Evolutionary conservation across 2,113 vertebrate species (phyloP).

Genomic region (Phyllostomus hastatus): DNA sequence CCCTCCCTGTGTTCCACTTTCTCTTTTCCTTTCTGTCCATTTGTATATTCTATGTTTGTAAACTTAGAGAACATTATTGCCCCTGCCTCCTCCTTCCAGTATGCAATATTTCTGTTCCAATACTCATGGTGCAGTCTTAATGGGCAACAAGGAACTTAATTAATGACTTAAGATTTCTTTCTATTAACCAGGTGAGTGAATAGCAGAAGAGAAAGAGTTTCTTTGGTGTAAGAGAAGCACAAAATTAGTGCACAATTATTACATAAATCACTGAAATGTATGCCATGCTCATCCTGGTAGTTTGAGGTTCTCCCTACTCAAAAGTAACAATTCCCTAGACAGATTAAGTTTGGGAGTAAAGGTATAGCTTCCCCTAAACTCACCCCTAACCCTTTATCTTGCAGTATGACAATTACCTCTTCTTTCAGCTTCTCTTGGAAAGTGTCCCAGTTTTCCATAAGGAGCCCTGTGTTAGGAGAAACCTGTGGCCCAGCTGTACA

Average conservation of each 20-base stretch:
- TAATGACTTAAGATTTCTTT: too few relatives aligned
- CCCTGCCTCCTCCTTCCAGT: background rate
- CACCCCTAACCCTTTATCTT: too few relatives aligned
- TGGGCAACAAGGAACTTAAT: too few relatives aligned
- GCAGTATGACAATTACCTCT: background rate
- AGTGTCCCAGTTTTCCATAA: background rate
- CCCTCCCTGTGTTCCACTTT: too few relatives aligned
- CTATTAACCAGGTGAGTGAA: too few relatives aligned
- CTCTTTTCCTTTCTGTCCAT: background rate
- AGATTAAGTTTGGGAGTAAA: background rate
- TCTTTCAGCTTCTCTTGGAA: background rate
- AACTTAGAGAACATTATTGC: background rate
- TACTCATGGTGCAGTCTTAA: too few relatives aligned
- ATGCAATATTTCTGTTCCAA: too few relatives aligned
- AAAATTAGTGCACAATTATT: too few relatives aligned
- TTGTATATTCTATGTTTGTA: background rate
- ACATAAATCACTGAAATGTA: too few relatives aligned
- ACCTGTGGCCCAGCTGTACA: background rate
- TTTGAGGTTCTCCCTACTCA: background rate
- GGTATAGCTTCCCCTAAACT: background rate
- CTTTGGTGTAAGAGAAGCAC: too few relatives aligned
- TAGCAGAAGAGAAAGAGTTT: too few relatives aligned
- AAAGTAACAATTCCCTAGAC: background rate
- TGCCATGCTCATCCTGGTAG: too few relatives aligned
- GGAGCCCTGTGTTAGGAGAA: background rate